Base-by-base conservation (phyloP, 1,140 invertebrate species). In the Oppia nitens region DNA sequence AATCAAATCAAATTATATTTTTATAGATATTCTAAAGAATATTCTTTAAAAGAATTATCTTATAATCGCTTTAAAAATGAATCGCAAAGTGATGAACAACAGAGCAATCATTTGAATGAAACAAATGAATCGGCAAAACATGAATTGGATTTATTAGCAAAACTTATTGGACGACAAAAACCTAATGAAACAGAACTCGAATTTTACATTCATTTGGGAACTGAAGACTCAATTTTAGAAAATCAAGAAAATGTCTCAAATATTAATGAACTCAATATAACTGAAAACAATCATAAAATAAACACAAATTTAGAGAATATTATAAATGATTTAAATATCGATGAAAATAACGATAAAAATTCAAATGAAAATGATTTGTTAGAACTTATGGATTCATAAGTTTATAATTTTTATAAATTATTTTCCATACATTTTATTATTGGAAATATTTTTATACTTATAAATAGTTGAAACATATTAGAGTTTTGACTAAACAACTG, bases 361-460 rank as follows among this genome's bases (percentile, higher is more conserved):
- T 45, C 17, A 1, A 47, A 60, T 21, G 40, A 55, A 14, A 20
- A 51, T 11, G 53, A 60, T 25, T 40, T 48, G 6, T 29, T 56
- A 17, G 45, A 58, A 20, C 20, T 60, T 14, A 56, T 60, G 58
- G 51, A 60, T 47, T 40, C 40, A 3, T 60, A 60, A 26, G n/a
- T n/a, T n/a, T n/a, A n/a, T n/a, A 40, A 40, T 40, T 40, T 40
- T 6, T 9, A 40, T 40, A 40, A 40, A 40, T 9, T 40, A 17
- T 40, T 40, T 6, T 40, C 6, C 6, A 9, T 40, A 40, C 32
- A n/a, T n/a, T n/a, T n/a, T n/a, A n/a, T n/a, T n/a, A n/a, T n/a
- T n/a, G n/a, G n/a, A n/a, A n/a, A n/a, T n/a, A n/a, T n/a, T n/a
- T n/a, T n/a, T n/a, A n/a, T n/a, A n/a, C n/a, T n/a, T n/a, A n/a